Percentiles rank a stretch among this genome's conserved stretches.
Conservation (phyloP, 1,140 invertebrate genomes). For the Lysiphlebus fabarum region DNA sequence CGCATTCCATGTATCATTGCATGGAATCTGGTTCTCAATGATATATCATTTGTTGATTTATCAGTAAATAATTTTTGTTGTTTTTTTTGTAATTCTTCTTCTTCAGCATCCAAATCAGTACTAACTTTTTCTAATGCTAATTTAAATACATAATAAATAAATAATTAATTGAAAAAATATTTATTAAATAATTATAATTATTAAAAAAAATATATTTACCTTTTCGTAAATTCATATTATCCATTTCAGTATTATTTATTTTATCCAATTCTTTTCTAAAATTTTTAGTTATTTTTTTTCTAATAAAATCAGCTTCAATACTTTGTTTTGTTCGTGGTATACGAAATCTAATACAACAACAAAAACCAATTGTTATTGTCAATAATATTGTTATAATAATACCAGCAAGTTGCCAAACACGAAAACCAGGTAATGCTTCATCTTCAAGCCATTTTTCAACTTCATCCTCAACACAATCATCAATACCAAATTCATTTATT, state of each 20-base stretch:
- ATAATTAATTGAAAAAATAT: too few species aligned
- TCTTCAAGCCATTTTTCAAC: constrained; percentile 47
- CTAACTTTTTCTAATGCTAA: constrained; percentile 56
- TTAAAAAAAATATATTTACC: constrained; percentile 55
- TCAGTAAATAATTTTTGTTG: too few species aligned
- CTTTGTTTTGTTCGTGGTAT: constrained; percentile 90
- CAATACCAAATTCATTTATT: constrained; percentile 30
- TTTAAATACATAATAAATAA: constrained; percentile 15
- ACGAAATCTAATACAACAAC: constrained; percentile 81
- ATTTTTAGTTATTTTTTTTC: constrained; percentile 76
- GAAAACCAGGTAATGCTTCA: constrained; percentile 42
- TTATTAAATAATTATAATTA: constrained; percentile 7
- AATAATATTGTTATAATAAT: constrained; percentile 47
- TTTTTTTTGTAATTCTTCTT: too few species aligned
- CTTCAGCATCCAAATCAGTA: constrained; percentile 44
- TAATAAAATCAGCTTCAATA: constrained; percentile 85
- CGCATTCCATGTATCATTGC: too few species aligned
- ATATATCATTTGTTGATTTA: too few species aligned
- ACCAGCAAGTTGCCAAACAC: constrained; percentile 47
- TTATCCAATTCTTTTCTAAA: constrained; percentile 76
- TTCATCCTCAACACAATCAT: constrained; percentile 32
- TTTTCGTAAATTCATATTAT: constrained; percentile 75
- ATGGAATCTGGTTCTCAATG: too few species aligned
- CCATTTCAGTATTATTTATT: constrained; percentile 82
- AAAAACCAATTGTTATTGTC: constrained; percentile 66